Conservation (phyloP, 37 sponge, comb jelly and placozoan species). For the Spongilla lacustris region DNA sequence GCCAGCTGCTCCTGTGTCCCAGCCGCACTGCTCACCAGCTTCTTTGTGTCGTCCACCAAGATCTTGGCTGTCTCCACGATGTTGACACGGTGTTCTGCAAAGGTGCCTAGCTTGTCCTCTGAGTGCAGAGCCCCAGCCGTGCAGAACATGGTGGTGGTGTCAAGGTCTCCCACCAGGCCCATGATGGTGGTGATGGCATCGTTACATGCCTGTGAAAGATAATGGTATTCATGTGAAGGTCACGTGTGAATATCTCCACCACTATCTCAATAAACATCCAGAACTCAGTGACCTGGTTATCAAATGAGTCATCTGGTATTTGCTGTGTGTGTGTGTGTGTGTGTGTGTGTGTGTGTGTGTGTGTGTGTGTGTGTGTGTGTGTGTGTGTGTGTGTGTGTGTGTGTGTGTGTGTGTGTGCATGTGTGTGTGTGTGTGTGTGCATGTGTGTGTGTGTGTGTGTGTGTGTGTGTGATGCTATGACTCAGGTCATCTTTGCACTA, state of each 20-base stretch:
- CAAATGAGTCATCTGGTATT: constrained; percentile 41
- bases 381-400: too few species aligned
- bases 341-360: constrained; percentile 9
- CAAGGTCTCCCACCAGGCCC: constrained; percentile 93
- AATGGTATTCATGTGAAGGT: constrained; percentile 20
- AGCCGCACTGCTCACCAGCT: constrained; percentile 86
- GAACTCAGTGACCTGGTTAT: constrained; percentile 38
- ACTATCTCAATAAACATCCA: constrained; percentile 53
- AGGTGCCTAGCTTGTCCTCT: constrained; percentile 44
- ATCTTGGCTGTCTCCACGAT: constrained; percentile 80
- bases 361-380: not conserved
- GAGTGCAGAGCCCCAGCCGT: constrained; percentile 86
- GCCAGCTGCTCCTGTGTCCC: constrained; percentile 87
- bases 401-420: constrained; percentile 76
- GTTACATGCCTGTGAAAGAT: constrained; percentile 85
- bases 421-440: constrained; percentile 62
- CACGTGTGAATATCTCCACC: constrained; percentile 59
- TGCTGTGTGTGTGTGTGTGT: constrained; percentile 35
- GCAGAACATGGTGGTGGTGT: constrained; percentile 95
- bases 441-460: constrained; percentile 46
- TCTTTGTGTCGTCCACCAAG: constrained; percentile 93
- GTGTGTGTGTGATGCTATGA: too few species aligned
- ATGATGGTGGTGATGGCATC: constrained; percentile 77
- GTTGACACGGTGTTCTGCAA: constrained; percentile 55
- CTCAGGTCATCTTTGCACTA: too few species aligned